Evolutionary conservation across 2,888 invertebrate genomes (phyloP).

Genomic region (Ischnura elegans): DNA sequence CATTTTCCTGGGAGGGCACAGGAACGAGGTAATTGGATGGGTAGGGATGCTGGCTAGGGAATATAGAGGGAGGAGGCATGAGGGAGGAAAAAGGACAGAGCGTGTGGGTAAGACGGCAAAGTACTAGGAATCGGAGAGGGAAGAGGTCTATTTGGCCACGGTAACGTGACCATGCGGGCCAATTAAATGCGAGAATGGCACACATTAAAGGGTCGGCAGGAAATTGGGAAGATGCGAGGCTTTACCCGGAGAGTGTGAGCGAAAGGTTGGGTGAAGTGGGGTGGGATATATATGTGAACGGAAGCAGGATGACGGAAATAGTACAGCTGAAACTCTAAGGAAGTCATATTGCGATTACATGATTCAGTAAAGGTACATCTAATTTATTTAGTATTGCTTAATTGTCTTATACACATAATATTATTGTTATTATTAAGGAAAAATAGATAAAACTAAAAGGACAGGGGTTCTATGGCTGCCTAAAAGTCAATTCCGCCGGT

Average conservation of each 20-base stretch:
- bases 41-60: background rate
- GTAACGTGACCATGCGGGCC: constrained; percentile 5
- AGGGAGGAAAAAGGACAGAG: background rate
- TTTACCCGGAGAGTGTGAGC: background rate
- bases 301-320: background rate
- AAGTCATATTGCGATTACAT: too few species aligned
- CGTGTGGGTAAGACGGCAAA: background rate
- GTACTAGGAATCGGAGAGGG: background rate
- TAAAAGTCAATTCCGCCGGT: too few species aligned
- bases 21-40: background rate
- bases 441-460: too few species aligned
- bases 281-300: too few species aligned
- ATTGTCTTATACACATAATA: too few species aligned
- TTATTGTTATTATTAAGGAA: too few species aligned
- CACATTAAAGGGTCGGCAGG: background rate
- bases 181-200: background rate
- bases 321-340: background rate
- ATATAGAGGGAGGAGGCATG: background rate
- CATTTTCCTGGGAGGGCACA: background rate
- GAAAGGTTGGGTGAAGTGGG: background rate
- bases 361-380: too few species aligned
- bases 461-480: too few species aligned
- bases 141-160: background rate
- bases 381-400: too few species aligned
- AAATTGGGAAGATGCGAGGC: background rate